phyloP scores from a whole-genome alignment of 2,888 invertebrate species.

The Plebejus argus region DNA sequence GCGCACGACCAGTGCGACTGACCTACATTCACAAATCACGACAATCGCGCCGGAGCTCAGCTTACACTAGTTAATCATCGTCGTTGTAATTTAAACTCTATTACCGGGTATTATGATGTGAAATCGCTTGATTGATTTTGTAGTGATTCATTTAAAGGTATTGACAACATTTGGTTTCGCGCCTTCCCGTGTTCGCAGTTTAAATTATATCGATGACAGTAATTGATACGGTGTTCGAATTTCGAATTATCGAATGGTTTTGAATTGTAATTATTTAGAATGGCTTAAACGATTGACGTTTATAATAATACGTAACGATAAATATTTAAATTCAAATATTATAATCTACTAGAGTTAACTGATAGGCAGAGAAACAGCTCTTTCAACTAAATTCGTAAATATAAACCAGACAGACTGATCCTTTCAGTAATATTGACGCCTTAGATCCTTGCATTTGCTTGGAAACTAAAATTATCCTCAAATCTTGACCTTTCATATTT shows the following conservation, averaged over 20 bases:
- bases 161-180: conserved; percentile 53
- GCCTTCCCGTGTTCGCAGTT: conserved; percentile 46
- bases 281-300: neutral
- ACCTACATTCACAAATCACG: conserved; percentile 44
- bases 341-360: no score
- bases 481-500: no score
- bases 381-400: no score
- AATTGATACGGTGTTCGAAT: conserved; percentile 38
- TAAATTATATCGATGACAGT: conserved; percentile 31
- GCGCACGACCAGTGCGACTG: conserved; percentile 55
- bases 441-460: no score
- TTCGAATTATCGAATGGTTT: conserved; percentile 49
- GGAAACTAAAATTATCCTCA: no score
- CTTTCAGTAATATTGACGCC: no score
- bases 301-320: neutral
- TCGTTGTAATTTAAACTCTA: conserved; percentile 49
- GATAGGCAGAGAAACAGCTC: no score
- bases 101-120: conserved; percentile 38
- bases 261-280: conserved; percentile 31
- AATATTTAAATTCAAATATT: no score
- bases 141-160: conserved; percentile 59
- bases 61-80: conserved; percentile 41
- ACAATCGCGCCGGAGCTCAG: conserved; percentile 44
- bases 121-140: conserved; percentile 44
- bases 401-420: no score